phyloP scores from a whole-genome alignment of 1,140 invertebrate species.

The Philotrypesis tridentata region DNA sequence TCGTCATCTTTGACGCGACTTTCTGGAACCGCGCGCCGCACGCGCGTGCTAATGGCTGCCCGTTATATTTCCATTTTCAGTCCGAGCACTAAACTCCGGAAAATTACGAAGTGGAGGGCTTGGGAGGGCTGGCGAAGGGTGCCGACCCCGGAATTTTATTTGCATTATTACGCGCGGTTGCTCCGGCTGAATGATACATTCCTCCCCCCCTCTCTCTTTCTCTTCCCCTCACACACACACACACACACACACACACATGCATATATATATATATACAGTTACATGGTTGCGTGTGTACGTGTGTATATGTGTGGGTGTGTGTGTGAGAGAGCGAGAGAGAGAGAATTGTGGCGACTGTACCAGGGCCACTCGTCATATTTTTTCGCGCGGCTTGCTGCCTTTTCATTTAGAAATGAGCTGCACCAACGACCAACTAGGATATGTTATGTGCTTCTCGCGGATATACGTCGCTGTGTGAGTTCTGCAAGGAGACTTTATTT shows the following conservation, averaged over 20 bases:
- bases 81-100: conserved; percentile 44
- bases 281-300: background rate
- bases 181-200: conserved; percentile 18
- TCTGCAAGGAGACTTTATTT: no score
- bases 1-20: background rate
- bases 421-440: background rate
- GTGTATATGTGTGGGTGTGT: background rate
- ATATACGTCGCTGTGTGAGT: no score
- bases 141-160: conserved; percentile 43
- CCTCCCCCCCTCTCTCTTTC: no score
- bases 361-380: background rate
- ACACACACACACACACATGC: no score
- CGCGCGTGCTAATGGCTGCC: conserved; percentile 5
- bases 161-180: conserved; percentile 45
- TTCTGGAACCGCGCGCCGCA: background rate
- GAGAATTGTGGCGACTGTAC: background rate
- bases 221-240: no score
- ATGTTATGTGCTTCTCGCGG: background rate
- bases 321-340: background rate
- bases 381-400: background rate
- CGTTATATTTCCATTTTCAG: conserved; percentile 53
- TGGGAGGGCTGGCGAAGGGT: no score
- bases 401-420: background rate
- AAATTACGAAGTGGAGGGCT: conserved; percentile 49
- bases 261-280: no score